A percentile compares a stretch with the other conserved stretches of the same genome.
Conservation (phyloP, 2,797 vertebrate species). For the Eurystomus glaucurus region DNA sequence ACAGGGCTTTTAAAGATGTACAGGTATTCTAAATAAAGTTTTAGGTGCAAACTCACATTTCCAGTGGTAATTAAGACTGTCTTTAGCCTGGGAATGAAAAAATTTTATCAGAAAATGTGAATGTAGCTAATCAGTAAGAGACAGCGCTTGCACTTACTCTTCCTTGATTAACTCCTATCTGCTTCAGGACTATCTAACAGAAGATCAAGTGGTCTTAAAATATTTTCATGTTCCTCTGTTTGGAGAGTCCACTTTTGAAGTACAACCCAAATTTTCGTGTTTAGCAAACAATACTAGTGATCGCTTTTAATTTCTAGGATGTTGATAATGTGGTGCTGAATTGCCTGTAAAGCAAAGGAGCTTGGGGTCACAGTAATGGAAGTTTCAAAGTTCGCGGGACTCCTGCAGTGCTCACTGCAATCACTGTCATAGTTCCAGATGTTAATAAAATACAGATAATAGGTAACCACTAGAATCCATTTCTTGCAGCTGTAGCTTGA, state of each 20-base stretch:
- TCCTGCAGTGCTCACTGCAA: neutral
- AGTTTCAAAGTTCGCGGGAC: neutral
- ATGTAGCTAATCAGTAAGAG: neutral
- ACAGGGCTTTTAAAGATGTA: neutral
- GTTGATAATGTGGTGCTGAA: neutral
- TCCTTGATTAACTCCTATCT: neutral
- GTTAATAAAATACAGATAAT: neutral
- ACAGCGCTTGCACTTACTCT: neutral
- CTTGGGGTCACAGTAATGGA: neutral
- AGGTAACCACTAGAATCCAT: neutral
- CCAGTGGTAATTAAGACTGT: neutral
- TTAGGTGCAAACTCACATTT: neutral
- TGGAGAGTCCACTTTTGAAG: neutral
- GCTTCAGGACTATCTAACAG: neutral
- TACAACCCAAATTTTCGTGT: neutral
- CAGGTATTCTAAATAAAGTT: neutral
- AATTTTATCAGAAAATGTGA: neutral
- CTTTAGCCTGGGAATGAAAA: neutral
- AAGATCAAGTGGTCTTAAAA: neutral
- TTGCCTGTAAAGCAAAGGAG: neutral
- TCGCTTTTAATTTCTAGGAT: neutral
- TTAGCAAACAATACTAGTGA: neutral
- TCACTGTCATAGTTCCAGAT: neutral
- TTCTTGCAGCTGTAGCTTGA: neutral
- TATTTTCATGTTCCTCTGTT: neutral